A percentile compares a stretch with the other conserved stretches of the same genome.
phyloP scores from a whole-genome alignment of 1,140 invertebrate species.

The Leptestheria dahalacensis region DNA sequence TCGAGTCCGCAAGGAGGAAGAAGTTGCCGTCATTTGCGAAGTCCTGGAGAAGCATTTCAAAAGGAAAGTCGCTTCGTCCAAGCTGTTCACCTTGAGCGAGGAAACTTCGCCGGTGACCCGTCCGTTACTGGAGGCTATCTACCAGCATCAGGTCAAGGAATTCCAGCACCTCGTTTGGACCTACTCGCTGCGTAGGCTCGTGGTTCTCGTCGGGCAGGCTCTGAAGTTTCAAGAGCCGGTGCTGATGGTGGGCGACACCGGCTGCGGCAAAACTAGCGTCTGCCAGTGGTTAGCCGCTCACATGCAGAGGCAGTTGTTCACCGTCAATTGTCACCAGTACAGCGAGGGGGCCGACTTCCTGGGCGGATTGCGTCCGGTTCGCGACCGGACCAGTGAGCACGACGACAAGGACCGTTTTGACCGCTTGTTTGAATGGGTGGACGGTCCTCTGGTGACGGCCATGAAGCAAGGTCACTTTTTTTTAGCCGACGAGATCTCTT shows the following conservation, averaged over 20 bases:
- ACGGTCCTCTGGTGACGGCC: slow-evolving; percentile 83
- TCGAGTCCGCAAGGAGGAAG: slow-evolving; percentile 72
- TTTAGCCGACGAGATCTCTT: slow-evolving; percentile 95
- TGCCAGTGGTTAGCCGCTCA: slow-evolving; percentile 72
- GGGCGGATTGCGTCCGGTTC: slow-evolving; percentile 80
- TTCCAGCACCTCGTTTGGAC: slow-evolving; percentile 89
- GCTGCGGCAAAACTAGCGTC: slow-evolving; percentile 95
- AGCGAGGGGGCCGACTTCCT: slow-evolving; percentile 96
- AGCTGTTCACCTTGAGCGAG: slow-evolving; percentile 50
- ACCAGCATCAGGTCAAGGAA: slow-evolving; percentile 31
- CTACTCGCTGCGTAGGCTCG: slow-evolving; percentile 72
- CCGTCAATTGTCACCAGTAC: slow-evolving; percentile 96
- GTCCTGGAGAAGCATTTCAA: slow-evolving; percentile 71
- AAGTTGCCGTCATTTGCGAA: slow-evolving; percentile 31
- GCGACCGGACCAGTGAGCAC: slow-evolving; percentile 36
- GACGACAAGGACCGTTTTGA: slow-evolving; percentile 14
- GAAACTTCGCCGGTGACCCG: slow-evolving; percentile 62
- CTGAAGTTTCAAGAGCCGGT: slow-evolving; percentile 87
- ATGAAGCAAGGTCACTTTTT: slow-evolving; percentile 81
- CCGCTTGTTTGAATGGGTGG: slow-evolving; percentile 90
- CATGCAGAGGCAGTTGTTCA: slow-evolving; percentile 45
- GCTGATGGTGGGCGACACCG: slow-evolving; percentile 91
- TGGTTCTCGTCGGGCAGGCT: slow-evolving; percentile 74
- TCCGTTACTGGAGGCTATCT: slow-evolving; percentile 48
- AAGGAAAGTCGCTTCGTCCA: slow-evolving; percentile 50